Evolutionary conservation across 1,140 invertebrate genomes (phyloP).

Genomic region (Saccostrea glomerata): DNA sequence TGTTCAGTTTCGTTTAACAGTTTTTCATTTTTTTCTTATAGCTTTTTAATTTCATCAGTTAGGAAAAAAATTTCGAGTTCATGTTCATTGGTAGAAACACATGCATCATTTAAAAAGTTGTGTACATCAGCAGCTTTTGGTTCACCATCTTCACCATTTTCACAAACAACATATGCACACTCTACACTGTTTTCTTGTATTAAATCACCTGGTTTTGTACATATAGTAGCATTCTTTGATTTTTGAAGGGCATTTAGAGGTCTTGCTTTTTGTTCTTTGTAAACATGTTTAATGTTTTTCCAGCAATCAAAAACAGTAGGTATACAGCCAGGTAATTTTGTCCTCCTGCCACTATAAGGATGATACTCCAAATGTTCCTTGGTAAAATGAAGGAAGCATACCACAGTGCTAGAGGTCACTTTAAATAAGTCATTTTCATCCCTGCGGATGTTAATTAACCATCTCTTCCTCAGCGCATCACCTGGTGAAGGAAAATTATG

Average conservation of each 20-base stretch:
- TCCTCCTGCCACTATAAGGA: constrained; percentile 12
- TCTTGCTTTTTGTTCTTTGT: constrained; percentile 5
- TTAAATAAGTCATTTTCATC: constrained; percentile 13
- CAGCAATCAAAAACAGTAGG: constrained; percentile 34
- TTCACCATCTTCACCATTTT: no score
- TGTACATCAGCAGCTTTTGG: no score
- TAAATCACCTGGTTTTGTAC: no score
- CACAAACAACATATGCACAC: no score
- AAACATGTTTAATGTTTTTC: constrained; percentile 24
- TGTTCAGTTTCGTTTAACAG: background rate
- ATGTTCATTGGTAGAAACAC: background rate
- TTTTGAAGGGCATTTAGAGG: background rate
- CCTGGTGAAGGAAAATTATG: background rate
- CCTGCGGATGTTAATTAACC: background rate
- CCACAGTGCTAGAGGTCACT: background rate
- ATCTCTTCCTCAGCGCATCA: background rate
- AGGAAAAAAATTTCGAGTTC: background rate
- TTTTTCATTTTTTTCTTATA: background rate
- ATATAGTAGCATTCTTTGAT: no score
- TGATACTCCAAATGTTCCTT: constrained; percentile 25
- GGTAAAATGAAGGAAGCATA: constrained; percentile 34
- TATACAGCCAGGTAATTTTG: constrained; percentile 38
- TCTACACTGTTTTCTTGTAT: no score
- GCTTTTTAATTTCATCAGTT: background rate
- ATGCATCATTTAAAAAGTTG: no score